Conservation (phyloP, 2,888 invertebrate genomes). For the Neoitamus cyanurus region DNA sequence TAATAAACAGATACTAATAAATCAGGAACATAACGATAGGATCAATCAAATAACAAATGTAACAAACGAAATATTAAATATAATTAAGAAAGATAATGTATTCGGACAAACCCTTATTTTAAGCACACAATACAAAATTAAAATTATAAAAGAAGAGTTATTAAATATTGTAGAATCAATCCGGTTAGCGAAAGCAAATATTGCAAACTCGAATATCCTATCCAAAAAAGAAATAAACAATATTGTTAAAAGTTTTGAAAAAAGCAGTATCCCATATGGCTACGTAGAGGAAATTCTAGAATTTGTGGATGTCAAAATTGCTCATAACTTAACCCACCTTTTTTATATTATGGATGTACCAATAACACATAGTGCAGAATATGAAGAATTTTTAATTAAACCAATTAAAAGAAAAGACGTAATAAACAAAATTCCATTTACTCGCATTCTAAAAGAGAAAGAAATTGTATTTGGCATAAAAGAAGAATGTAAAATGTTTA, state of each 20-base stretch:
- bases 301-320: too few species aligned
- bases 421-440: too few species aligned
- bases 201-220: not conserved
- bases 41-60: not conserved
- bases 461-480: too few species aligned
- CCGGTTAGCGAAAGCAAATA: conserved; percentile 4
- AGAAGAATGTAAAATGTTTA: too few species aligned
- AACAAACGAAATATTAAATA: not conserved
- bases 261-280: conserved; percentile 8
- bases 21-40: not conserved
- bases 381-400: not conserved
- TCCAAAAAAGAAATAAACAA: not conserved
- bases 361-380: too few species aligned
- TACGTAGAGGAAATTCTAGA: not conserved
- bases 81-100: not conserved
- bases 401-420: conserved; percentile 12
- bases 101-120: not conserved
- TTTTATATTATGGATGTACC: too few species aligned
- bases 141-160: conserved; percentile 24
- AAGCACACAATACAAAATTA: too few species aligned
- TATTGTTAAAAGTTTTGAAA: too few species aligned
- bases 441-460: not conserved
- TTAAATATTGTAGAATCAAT: not conserved
- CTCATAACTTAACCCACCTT: not conserved
- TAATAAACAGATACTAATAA: not conserved